These are phyloP conservation scores for Drosophila neutralis DNA, from an alignment of 2,888 invertebrate genomes.

Conservation along the genomic window DNA sequence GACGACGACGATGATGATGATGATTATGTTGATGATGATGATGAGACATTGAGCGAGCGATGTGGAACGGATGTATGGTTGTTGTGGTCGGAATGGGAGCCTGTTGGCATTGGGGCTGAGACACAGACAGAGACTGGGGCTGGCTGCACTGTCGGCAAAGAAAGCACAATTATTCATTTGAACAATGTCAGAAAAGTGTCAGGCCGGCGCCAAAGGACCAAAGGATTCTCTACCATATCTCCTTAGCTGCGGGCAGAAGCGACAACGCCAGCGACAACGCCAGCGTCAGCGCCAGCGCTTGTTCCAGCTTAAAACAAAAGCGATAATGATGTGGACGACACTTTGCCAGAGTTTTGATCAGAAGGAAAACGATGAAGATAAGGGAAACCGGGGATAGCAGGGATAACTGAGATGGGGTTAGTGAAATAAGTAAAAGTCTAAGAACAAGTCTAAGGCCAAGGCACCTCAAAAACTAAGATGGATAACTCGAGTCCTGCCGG, in stretches of 20 bases:
- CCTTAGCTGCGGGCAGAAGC: constrained; percentile 51
- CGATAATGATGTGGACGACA: constrained; percentile 77
- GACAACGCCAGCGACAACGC: constrained; percentile 19
- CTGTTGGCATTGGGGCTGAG: constrained; percentile 22
- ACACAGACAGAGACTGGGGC: background rate
- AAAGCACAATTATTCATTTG: constrained; percentile 84
- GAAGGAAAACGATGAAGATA: constrained; percentile 39
- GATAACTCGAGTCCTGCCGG: constrained; percentile 63
- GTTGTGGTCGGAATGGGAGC: constrained; percentile 65
- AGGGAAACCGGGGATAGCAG: constrained; percentile 1
- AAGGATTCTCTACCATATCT: constrained; percentile 65
- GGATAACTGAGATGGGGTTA: constrained; percentile 1
- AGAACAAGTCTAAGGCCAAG: constrained; percentile 40
- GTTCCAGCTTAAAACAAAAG: constrained; percentile 67
- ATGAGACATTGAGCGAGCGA: constrained; percentile 78
- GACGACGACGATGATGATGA: constrained; percentile 60
- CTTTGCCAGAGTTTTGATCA: constrained; percentile 75
- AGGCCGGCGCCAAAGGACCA: constrained; percentile 81
- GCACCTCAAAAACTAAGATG: constrained; percentile 72
- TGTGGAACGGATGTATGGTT: constrained; percentile 80
- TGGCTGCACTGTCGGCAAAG: constrained; percentile 64
- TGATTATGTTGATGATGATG: constrained; percentile 61
- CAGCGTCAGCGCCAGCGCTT: constrained; percentile 6
- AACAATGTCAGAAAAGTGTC: constrained; percentile 82
- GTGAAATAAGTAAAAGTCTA: constrained; percentile 16